Percentiles rank a stretch among this genome's conserved stretches.
Conservation (phyloP, 2,113 vertebrate species). For the Passer montanus region DNA sequence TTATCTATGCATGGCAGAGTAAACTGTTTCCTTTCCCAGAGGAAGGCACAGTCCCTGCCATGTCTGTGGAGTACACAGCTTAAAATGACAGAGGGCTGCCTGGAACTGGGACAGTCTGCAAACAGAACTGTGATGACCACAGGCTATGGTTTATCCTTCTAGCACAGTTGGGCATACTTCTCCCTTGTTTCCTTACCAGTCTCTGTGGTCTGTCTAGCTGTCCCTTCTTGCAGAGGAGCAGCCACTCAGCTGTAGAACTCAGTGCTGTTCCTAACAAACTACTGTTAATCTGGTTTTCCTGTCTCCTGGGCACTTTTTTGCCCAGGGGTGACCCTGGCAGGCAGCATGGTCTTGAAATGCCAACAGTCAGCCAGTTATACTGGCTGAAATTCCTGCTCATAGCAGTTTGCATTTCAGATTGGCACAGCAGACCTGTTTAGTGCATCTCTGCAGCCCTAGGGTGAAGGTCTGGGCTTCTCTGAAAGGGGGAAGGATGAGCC, state of each 20-base stretch:
- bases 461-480: slow-evolving; percentile 36
- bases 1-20: neutral
- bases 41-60: neutral
- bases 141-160: neutral
- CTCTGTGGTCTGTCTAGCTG: neutral
- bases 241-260: neutral
- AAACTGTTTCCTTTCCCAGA: neutral
- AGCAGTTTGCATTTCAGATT: slow-evolving; percentile 32
- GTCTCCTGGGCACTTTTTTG: neutral
- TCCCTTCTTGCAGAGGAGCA: neutral
- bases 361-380: neutral
- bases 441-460: slow-evolving; percentile 11
- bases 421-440: neutral
- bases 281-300: neutral
- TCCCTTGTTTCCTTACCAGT: neutral
- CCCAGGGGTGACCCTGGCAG: neutral
- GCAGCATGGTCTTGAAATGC: neutral
- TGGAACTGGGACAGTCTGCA: neutral
- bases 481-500: slow-evolving; percentile 12
- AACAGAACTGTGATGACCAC: neutral
- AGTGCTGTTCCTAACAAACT: neutral
- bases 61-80: neutral
- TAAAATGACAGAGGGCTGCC: neutral
- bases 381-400: neutral
- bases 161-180: neutral